These are phyloP conservation scores for Galerucella pusilla DNA, from an alignment of 2,888 invertebrate species.

Conservation along the genomic window DNA sequence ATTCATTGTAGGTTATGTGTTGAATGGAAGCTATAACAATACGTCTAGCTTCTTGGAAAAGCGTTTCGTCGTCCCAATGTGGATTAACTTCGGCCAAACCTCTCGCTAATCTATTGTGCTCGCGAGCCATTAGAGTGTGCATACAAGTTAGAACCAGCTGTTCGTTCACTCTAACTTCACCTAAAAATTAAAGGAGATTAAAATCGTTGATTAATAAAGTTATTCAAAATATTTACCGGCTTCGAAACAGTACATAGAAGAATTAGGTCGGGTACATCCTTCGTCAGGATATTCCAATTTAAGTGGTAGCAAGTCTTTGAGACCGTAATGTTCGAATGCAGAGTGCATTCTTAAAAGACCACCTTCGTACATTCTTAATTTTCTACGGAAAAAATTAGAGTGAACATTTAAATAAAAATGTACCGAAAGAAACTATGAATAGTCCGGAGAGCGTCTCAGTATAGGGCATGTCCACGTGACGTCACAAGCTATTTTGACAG, in stretches of 20 bases:
- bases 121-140: slow-evolving; percentile 91
- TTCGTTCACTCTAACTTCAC: slow-evolving; percentile 93
- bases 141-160: slow-evolving; percentile 89
- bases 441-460: no score
- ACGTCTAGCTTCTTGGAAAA: slow-evolving; percentile 88
- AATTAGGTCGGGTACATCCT: slow-evolving; percentile 90
- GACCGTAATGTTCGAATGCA: slow-evolving; percentile 85
- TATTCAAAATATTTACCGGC: slow-evolving; percentile 69
- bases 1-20: slow-evolving; percentile 91
- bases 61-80: slow-evolving; percentile 93
- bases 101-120: slow-evolving; percentile 88
- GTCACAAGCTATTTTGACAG: no score
- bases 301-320: slow-evolving; percentile 87
- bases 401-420: no score
- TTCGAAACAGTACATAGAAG: slow-evolving; percentile 93
- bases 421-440: no score
- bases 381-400: slow-evolving; percentile 66
- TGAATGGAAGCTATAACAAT: slow-evolving; percentile 89
- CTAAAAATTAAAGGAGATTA: slow-evolving; percentile 63
- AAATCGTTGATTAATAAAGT: neutral
- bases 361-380: slow-evolving; percentile 83
- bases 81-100: slow-evolving; percentile 84
- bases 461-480: no score
- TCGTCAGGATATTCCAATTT: slow-evolving; percentile 92
- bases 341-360: slow-evolving; percentile 90